Evolutionary conservation across 1,140 invertebrate genomes (phyloP).

Genomic region (Pogonus chalceus): DNA sequence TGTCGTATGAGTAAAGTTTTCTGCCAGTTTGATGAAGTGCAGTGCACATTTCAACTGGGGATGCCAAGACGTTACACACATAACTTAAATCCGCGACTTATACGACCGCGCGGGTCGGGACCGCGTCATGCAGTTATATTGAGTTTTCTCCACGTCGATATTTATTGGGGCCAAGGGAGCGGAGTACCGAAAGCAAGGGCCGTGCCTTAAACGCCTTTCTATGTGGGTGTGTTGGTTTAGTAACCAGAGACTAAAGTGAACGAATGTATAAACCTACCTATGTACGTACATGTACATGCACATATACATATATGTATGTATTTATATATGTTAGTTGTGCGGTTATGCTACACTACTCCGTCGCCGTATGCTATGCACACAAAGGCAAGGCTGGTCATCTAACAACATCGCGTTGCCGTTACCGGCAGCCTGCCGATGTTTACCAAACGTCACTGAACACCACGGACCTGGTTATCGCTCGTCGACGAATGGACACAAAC

Average conservation of each 20-base stretch:
- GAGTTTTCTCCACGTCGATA: slow-evolving; percentile 3
- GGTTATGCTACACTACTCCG: too few species aligned
- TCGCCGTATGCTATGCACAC: not conserved
- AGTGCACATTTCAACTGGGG: not conserved
- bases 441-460: not conserved
- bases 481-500: not conserved
- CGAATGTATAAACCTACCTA: too few species aligned
- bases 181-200: not conserved
- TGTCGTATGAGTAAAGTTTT: slow-evolving; percentile 2
- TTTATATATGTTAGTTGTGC: not conserved
- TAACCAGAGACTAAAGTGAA: slow-evolving; percentile 5
- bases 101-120: not conserved
- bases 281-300: too few species aligned
- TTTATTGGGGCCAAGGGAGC: slow-evolving; percentile 3
- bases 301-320: too few species aligned
- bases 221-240: not conserved
- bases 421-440: not conserved
- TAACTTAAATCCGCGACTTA: slow-evolving; percentile 4
- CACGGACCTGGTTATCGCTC: not conserved
- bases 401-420: too few species aligned
- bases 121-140: slow-evolving; percentile 1
- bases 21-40: not conserved
- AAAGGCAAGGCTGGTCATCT: not conserved
- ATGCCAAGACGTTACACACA: not conserved
- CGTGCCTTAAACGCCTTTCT: not conserved